phyloP scores from a whole-genome alignment of 2,797 vertebrate genomes.

The Dromococcyx pavoninus region DNA sequence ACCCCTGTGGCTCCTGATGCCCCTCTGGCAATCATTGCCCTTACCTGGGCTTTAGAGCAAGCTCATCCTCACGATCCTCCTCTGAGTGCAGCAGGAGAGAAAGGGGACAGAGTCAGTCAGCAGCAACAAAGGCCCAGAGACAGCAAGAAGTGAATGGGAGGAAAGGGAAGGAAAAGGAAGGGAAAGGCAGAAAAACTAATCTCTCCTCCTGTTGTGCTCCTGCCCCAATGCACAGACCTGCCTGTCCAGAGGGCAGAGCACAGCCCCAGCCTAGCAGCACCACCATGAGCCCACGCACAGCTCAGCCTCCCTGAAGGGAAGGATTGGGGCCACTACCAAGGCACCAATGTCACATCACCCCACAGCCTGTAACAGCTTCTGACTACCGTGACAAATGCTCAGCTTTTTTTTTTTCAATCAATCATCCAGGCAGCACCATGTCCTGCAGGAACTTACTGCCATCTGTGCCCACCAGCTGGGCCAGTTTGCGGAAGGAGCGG shows the following conservation, averaged over 20 bases:
- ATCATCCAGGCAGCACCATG: no score
- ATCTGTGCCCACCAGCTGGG: no score
- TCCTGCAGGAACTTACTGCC: no score
- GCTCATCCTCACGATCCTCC: conserved; percentile 95
- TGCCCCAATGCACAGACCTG: background rate
- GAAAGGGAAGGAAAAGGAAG: no score
- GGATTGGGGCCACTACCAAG: accelerated
- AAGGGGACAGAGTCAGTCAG: conserved; percentile 7
- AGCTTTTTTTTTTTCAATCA: no score
- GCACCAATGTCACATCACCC: no score
- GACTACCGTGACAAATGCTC: no score
- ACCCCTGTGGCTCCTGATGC: background rate
- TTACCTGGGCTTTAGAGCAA: conserved; percentile 92
- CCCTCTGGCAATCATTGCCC: background rate
- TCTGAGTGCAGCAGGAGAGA: conserved; percentile 79
- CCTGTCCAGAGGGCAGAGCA: accelerated
- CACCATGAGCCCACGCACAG: accelerated
- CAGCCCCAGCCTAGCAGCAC: accelerated
- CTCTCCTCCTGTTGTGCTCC: background rate
- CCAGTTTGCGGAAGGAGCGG: no score
- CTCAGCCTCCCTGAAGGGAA: background rate
- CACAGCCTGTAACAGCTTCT: no score
- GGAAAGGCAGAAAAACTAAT: background rate
- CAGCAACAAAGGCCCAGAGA: accelerated
- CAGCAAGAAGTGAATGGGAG: background rate